phyloP scores from a whole-genome alignment of 2,888 invertebrate genomes.

The Pseudococcus longispinus region DNA sequence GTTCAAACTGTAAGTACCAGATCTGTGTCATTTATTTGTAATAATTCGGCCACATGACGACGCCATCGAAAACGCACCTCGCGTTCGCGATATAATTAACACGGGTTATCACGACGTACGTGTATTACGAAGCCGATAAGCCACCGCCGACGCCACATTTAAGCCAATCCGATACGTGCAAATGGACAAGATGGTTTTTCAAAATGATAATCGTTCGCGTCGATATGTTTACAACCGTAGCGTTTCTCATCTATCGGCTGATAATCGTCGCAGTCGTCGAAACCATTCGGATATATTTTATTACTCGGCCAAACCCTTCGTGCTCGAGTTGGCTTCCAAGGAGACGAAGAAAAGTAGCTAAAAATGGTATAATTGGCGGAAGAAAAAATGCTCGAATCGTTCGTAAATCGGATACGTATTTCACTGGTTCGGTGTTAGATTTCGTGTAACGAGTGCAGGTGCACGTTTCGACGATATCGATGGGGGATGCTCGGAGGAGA shows the following conservation, averaged over 20 bases:
- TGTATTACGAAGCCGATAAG: not conserved
- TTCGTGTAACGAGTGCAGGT: not conserved
- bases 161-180: not conserved
- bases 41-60: not conserved
- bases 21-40: not conserved
- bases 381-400: too few relatives aligned
- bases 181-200: not conserved
- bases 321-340: too few relatives aligned
- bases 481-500: not conserved
- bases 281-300: not conserved
- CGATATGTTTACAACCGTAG: not conserved
- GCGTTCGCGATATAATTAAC: not conserved
- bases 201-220: not conserved
- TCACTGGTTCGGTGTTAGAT: not conserved
- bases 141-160: not conserved
- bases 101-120: not conserved
- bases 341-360: too few relatives aligned
- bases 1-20: constrained; percentile 87
- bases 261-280: not conserved
- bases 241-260: not conserved
- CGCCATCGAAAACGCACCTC: not conserved
- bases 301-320: not conserved
- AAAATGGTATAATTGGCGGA: too few relatives aligned
- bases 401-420: not conserved
- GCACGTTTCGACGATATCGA: not conserved